Base-by-base conservation (phyloP, 2,113 vertebrate species). In the Trogon surrucura region DNA sequence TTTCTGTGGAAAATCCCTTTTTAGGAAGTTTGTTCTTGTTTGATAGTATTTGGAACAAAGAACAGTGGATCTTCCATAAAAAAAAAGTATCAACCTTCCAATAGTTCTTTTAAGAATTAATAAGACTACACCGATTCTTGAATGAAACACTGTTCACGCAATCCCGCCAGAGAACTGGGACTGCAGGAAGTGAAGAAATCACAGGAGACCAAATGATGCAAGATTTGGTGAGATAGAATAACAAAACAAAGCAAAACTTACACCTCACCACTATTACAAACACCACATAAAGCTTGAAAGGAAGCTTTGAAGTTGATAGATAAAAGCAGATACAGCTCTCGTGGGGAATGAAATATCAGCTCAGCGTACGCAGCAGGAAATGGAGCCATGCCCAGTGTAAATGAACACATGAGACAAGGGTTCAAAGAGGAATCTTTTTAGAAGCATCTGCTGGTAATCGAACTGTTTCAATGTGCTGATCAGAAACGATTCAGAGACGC, bases 181-280 rank as follows among this genome's bases (percentile, higher is more conserved):
- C 71, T 95, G 86, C 93, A 95, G 92, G 88, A 95, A 91, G 75
- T 80, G 80, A 95, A 80, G 85, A 92, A 97, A 93, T 81, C 88
- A 71, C 56, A 66, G 25, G 8, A 86, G 67, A 64, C 14, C 22
- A 71, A 64, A 75, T 69, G 69, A 84, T 88, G 77, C 91, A 92
- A 91, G 83, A 83, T 75, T 92, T 89, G 53, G 47, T 13, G 51
- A 89, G 91, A 89, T 64, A 80, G 86, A 81, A 66, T 44, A 95
- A 74, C 60, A 90, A 92, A 69, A 32, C 79, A 96, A 91, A 85
- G 67, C 80, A 66, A 51, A 72, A 62, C 56, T 54, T 51, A 71
- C 38, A 87, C 65, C 69, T 91, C 91, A 34, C 47, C 88, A 74
- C 32, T 71, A 56, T 61, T 67, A 74, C 29, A 67, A 84, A 38